Evolutionary conservation across 2,113 vertebrate species (phyloP).

Genomic region (Stictonetta naevosa): DNA sequence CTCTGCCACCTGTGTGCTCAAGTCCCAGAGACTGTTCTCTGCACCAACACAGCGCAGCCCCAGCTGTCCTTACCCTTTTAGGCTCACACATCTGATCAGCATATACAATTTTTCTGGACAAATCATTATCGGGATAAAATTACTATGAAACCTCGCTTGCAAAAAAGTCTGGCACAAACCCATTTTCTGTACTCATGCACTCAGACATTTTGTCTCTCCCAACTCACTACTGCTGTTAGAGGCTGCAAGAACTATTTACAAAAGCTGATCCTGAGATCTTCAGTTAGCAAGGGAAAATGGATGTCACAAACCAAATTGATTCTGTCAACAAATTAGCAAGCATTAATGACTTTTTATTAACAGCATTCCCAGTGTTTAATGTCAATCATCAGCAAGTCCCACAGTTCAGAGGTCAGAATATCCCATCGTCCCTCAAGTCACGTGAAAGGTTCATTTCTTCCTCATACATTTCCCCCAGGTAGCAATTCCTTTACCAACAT

Average conservation of each 20-base stretch:
- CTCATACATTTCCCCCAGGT: not conserved
- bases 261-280: not conserved
- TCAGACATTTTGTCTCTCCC: not conserved
- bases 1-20: no score
- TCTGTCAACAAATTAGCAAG: not conserved
- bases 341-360: slow-evolving; percentile 6
- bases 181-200: not conserved
- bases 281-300: not conserved
- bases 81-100: not conserved
- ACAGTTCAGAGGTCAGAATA: slow-evolving; percentile 10
- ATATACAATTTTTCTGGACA: not conserved
- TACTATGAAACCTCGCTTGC: not conserved
- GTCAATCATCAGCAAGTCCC: not conserved
- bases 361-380: not conserved
- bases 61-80: not conserved
- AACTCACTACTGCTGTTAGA: not conserved
- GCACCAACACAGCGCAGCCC: not conserved
- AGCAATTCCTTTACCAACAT: not conserved
- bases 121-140: not conserved
- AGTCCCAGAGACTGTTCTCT: not conserved
- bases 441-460: not conserved
- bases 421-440: not conserved
- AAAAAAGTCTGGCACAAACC: not conserved
- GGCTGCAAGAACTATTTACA: not conserved
- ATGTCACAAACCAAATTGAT: not conserved